Evolutionary conservation across 2,888 invertebrate species (phyloP), one percentile per base, ranked within the genome.

Genomic region (Punctoribates punctum): DNA sequence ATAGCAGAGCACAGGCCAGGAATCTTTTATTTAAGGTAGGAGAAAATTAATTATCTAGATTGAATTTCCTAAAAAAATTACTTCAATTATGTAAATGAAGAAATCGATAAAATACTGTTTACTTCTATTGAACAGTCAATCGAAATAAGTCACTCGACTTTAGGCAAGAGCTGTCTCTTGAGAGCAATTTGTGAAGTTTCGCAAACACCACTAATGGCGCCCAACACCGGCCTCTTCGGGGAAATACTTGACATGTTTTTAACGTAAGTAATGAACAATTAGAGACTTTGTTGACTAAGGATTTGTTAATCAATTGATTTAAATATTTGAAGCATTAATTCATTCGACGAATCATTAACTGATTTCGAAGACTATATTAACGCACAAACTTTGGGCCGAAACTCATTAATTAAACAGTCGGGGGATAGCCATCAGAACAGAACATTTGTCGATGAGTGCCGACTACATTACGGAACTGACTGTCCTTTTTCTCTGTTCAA

Each of bases 401-500:
- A 38, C 4, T 54, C 60, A n/a, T 57, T 23, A 11, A 20, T 23
- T 13, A 60, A 34, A 38, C 46, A 74, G 34, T 34, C 62, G 3
- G 23, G 9, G 17, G 62, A 34, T 38, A 6, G 11, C 4, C 1
- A 3, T 20, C 3, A n/a, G 27, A 70, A 70, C 23, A 1, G 0
- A 8, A 70, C 9, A 23, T 70, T 42, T 70, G 9, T 42, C 4
- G 70, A 70, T 42, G 70, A 70, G 5, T 70, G 70, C 38, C 42
- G 20, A 6, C 23, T 23, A 0, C 4, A n/a, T 3, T 70, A 70
- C 15, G 70, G 70, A 13, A 74, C 1, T 27, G 38, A 42, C 11
- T 74, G 74, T 74, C 74, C 74, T 5, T 62, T 74, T 42, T 74
- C 74, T n/a, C 20, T 74, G 6, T 74, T 74, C 38, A 74, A 74